Evolutionary conservation across 2,888 invertebrate genomes (phyloP).

Genomic region (Prenolepis imparis): DNA sequence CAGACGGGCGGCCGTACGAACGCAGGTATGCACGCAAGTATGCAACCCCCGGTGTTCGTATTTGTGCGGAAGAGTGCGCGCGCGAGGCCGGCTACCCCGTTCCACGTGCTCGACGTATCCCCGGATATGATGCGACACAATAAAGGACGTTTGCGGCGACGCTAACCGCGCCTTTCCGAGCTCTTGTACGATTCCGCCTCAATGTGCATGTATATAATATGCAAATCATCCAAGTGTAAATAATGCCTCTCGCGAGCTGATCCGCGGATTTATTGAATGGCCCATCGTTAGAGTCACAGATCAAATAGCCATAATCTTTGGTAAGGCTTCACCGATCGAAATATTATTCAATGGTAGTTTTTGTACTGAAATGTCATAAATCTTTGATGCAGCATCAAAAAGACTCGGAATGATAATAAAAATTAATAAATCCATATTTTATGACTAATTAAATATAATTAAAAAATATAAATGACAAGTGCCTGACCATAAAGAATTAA

Average conservation of each 20-base stretch:
- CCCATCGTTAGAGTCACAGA: background rate
- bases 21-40: constrained; percentile 14
- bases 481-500: background rate
- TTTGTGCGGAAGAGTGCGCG: constrained; percentile 41
- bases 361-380: background rate
- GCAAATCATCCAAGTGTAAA: constrained; percentile 40
- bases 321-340: background rate
- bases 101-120: constrained; percentile 71
- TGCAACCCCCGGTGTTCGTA: constrained; percentile 48
- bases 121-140: constrained; percentile 65
- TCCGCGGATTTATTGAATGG: constrained; percentile 6
- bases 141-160: constrained; percentile 68
- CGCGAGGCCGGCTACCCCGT: constrained; percentile 70
- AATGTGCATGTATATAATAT: background rate
- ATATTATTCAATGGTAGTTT: background rate
- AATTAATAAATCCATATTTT: background rate
- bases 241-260: background rate
- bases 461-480: too few relatives aligned
- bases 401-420: background rate
- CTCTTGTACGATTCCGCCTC: constrained; percentile 25
- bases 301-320: background rate
- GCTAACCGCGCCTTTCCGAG: constrained; percentile 49
- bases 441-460: background rate
- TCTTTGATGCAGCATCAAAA: too few relatives aligned
- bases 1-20: constrained; percentile 11